Evolutionary conservation across 2,113 vertebrate genomes (phyloP), one percentile per base, ranked within the genome.

Genomic region (Asarcornis scutulata): DNA sequence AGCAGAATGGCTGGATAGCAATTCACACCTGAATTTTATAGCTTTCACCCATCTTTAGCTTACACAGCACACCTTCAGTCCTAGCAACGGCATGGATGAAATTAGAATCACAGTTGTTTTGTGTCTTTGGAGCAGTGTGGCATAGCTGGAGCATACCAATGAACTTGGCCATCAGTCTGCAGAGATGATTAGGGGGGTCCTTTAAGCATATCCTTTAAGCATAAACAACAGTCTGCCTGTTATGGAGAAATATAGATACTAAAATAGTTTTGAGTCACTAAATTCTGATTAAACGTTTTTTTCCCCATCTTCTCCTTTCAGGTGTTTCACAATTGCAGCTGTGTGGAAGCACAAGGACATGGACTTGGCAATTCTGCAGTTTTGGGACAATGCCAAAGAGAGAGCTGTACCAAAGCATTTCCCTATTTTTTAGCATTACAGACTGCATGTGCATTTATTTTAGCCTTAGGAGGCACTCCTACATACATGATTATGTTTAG

Each of bases 241-340:
- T 73, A 76, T 1, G 5, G 26, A 23, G 17, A 82, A 63, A 50
- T 56, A n/a, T 55, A 48, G 25, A 23, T 71, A 34, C 22, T 77
- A 42, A 83, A 89, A 63, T 53, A 67, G 13, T 15, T 82, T 40
- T 13, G 21, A 74, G 52, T 21, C 6, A 2, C 21, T 66, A 36
- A 82, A 86, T 89, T 86, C 66, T 66, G 53, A 73, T 79, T 40
- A 59, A 74, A 53, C 78, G 48, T 64, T 36, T 68, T 81, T 68
- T 46, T 72, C 89, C 80, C 94, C 34, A 32, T 83, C 26, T 91
- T 91, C 31, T 89, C 34, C 62, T 92, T 96, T 66, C 96, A 99
- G 99, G 97, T 98, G 26, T 99, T 99, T 96, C 97, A 98, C 92
- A 99, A 99, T 91, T 99, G 99, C 95, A 99, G 98, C 88, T 99